Evolutionary conservation across 2,888 invertebrate genomes (phyloP), one percentile per base, ranked within the genome.

Genomic region (Oconnorella tubifera): DNA sequence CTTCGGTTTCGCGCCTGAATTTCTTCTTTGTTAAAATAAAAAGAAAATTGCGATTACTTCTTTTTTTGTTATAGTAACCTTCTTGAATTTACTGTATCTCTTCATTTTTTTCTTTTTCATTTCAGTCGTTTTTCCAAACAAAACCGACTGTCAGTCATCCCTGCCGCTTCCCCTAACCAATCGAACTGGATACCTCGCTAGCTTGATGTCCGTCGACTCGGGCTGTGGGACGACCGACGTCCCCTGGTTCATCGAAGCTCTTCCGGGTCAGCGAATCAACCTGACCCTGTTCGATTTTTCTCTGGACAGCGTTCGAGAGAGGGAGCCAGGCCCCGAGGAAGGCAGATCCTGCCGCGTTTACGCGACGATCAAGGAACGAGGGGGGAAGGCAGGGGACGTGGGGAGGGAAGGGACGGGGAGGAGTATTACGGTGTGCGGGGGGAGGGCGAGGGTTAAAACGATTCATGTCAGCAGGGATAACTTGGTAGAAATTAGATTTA

Each of bases 201-300:
- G 56, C 33, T 40, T 56, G 33, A 33, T 48, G 49, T 33, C 33
- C 27, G 55, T 33, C 2, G 33, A 33, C 33, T 40, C 59, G 33
- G 59, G 59, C n/a, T 58, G 59, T 28, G 59, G 59, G 33, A 33
- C 59, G n/a, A 25, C 59, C 23, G 59, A 58, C 40, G 1, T 40
- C 25, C 59, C 59, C 27, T 58, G 59, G 59, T 32, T 33, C 48
- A 58, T 58, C 1, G 2, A 32, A 2, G 59, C 33, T 58, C 59
- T 58, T 6, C 59, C 59, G 48, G 59, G 59, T 2, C 59, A 58
- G 23, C 33, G 40, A 40, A 32, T 58, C 40, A 58, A 58, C 59
- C 28, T 58, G 1, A 58, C 59, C 25, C 59, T 58, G 25, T 58
- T 25, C 40, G 59, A 58, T 19, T 58, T 58, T 33, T 58, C 59